Conservation (phyloP, 2,888 invertebrate genomes). For the Caenorhabditis zanzibari region DNA sequence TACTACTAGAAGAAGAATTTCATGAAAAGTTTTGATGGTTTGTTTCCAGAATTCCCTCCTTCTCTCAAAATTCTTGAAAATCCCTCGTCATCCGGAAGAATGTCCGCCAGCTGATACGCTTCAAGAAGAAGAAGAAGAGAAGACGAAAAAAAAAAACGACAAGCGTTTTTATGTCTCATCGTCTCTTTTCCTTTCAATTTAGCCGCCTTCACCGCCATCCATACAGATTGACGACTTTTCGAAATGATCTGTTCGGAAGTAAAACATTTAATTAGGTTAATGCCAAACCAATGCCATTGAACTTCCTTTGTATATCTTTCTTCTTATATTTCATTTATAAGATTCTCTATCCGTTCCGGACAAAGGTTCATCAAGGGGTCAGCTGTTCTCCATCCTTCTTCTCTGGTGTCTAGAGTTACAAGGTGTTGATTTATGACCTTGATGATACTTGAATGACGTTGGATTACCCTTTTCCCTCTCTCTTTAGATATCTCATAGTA, state of each 20-base stretch:
- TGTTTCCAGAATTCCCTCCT: background rate
- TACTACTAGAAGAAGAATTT: slow-evolving; percentile 11
- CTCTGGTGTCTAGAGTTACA: slow-evolving; percentile 53
- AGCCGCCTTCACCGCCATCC: slow-evolving; percentile 51
- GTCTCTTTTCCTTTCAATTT: slow-evolving; percentile 54
- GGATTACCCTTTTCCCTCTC: slow-evolving; percentile 18
- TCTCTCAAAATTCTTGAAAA: background rate
- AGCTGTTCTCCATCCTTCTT: slow-evolving; percentile 53
- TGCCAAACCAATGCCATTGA: slow-evolving; percentile 20
- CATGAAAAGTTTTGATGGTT: slow-evolving; percentile 50
- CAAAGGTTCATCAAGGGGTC: slow-evolving; percentile 26
- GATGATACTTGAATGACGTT: slow-evolving; percentile 54
- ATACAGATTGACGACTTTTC: slow-evolving; percentile 44
- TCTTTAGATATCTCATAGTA: slow-evolving; percentile 26
- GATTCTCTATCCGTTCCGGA: slow-evolving; percentile 24
- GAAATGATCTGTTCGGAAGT: slow-evolving; percentile 55
- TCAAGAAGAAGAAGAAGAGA: slow-evolving; percentile 18
- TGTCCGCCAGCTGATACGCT: slow-evolving; percentile 55
- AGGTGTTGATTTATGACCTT: slow-evolving; percentile 61
- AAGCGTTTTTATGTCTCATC: slow-evolving; percentile 59
- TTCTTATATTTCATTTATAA: slow-evolving; percentile 7
- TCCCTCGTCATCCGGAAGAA: slow-evolving; percentile 40
- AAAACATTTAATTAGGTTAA: slow-evolving; percentile 50
- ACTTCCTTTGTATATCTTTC: slow-evolving; percentile 22
- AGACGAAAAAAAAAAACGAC: slow-evolving; percentile 39